Evolutionary conservation across 2,888 invertebrate genomes (phyloP).

Genomic region (Ctena decussata): DNA sequence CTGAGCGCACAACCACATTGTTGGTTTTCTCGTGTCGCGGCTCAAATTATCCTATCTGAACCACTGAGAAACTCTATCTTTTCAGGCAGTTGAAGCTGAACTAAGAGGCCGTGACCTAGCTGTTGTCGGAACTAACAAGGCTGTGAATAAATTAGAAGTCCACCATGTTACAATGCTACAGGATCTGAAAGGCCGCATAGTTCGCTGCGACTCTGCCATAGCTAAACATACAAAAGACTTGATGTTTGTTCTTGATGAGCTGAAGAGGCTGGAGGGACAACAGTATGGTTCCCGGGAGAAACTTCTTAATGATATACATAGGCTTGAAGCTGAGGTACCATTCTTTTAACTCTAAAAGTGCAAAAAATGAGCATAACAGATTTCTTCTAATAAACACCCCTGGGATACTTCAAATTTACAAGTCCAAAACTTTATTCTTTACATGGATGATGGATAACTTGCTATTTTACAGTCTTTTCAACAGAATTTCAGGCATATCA

Average conservation of each 20-base stretch:
- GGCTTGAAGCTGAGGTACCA: conserved; percentile 82
- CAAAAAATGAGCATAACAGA: no score
- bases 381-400: no score
- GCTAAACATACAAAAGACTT: conserved; percentile 82
- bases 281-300: conserved; percentile 75
- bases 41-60: no score
- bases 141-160: conserved; percentile 85
- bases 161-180: conserved; percentile 85
- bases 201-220: conserved; percentile 84
- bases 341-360: no score
- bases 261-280: conserved; percentile 76
- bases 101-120: conserved; percentile 79
- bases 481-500: no score
- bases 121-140: conserved; percentile 79
- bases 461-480: no score
- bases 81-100: conserved; percentile 82
- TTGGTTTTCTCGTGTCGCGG: no score
- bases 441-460: no score
- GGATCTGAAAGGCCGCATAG: conserved; percentile 85
- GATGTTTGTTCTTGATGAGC: conserved; percentile 75
- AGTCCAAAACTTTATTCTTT: no score
- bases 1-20: no score
- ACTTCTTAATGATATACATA: conserved; percentile 78
- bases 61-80: no score
- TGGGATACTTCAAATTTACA: no score